These are phyloP conservation scores for Micromesistius poutassou DNA, from an alignment of 2,797 vertebrate species.

Conservation along the genomic window DNA sequence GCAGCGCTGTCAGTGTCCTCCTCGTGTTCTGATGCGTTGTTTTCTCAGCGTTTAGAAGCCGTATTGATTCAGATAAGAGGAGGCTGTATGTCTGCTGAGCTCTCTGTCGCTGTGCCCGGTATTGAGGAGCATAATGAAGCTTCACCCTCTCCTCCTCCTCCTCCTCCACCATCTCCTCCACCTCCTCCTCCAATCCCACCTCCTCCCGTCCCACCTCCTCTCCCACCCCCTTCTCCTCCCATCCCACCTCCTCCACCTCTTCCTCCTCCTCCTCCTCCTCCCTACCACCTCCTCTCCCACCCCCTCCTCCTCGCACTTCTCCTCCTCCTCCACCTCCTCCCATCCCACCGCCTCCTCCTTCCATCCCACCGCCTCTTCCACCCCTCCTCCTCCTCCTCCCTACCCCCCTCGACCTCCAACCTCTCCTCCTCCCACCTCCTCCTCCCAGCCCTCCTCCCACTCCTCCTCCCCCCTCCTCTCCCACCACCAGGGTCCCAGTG, in stretches of 20 bases:
- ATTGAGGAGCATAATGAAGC: slow-evolving; percentile 65
- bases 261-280: no score
- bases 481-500: slow-evolving; percentile 38
- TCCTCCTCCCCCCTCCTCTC: not conserved
- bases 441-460: not conserved
- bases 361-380: not conserved
- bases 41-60: slow-evolving; percentile 59
- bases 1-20: not conserved
- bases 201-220: slow-evolving; percentile 4
- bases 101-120: slow-evolving; percentile 44
- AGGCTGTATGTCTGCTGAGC: slow-evolving; percentile 61
- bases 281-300: no score
- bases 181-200: not conserved
- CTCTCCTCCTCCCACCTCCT: not conserved
- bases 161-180: not conserved
- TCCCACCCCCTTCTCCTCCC: no score
- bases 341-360: not conserved
- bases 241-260: slow-evolving; percentile 27
- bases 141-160: slow-evolving; percentile 37
- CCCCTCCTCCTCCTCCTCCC: not conserved
- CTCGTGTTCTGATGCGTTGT: slow-evolving; percentile 59
- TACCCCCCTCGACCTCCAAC: no score
- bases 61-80: slow-evolving; percentile 68
- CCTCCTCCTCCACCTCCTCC: not conserved
- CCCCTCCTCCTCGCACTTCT: no score